Conservation (phyloP, 2,113 vertebrate genomes). For the Gallinago paraguaiae region DNA sequence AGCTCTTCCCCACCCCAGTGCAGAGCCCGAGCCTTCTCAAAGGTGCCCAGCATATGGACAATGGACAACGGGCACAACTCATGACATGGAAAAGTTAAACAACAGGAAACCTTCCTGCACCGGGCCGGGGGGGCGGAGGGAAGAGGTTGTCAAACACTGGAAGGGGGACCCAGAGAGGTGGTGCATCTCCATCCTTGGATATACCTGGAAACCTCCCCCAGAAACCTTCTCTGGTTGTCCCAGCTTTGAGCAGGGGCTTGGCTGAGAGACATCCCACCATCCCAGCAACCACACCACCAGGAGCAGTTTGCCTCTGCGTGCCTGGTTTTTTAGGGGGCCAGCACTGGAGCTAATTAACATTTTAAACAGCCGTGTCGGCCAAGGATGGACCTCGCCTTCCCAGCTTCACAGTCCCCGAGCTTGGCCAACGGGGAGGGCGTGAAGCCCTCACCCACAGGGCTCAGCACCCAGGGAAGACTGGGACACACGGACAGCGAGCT, state of each 20-base stretch:
- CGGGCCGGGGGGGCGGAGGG: accelerated
- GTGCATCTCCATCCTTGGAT: background rate
- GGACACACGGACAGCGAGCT: background rate
- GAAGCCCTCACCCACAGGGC: background rate
- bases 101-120: background rate
- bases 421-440: background rate
- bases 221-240: background rate
- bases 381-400: background rate
- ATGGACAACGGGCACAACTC: background rate
- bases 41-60: background rate
- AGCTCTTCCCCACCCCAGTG: background rate
- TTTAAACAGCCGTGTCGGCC: background rate
- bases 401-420: background rate
- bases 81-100: background rate
- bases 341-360: background rate
- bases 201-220: background rate
- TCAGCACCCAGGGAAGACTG: background rate
- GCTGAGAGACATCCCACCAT: background rate
- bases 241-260: background rate
- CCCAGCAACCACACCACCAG: background rate
- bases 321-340: background rate
- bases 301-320: background rate
- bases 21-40: background rate
- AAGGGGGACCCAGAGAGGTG: background rate
- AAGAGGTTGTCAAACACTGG: background rate